Evolutionary conservation across 2,797 vertebrate species (phyloP).

Genomic region (Microcaecilia unicolor): DNA sequence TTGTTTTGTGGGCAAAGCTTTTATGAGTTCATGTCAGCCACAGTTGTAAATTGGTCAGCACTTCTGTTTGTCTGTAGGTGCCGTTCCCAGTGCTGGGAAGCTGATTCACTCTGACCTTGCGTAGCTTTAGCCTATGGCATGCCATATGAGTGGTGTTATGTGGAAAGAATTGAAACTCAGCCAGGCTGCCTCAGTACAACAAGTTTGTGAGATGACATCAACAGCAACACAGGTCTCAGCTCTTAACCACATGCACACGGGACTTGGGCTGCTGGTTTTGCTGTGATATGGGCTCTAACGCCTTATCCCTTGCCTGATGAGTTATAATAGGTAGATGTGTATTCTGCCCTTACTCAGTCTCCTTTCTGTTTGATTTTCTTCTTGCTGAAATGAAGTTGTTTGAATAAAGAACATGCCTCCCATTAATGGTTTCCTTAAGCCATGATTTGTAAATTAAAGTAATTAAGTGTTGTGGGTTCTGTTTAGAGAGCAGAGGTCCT

Average conservation of each 20-base stretch:
- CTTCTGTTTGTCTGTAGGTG: too few species aligned
- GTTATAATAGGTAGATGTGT: slow-evolving; percentile 12
- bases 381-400: slow-evolving; percentile 33
- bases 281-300: slow-evolving; percentile 43
- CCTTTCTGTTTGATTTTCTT: slow-evolving; percentile 22
- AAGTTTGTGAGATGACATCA: slow-evolving; percentile 44
- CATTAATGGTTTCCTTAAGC: too few species aligned
- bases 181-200: slow-evolving; percentile 32
- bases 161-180: slow-evolving; percentile 32
- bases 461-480: too few species aligned
- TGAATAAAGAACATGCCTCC: slow-evolving; percentile 34
- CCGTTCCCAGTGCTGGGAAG: background rate
- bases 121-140: background rate
- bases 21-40: too few species aligned
- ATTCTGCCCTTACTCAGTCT: slow-evolving; percentile 1
- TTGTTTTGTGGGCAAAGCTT: too few species aligned
- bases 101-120: accelerated
- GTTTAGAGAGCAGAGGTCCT: too few species aligned
- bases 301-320: slow-evolving; percentile 33
- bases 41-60: too few species aligned
- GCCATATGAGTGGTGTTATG: slow-evolving; percentile 30
- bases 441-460: too few species aligned
- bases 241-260: slow-evolving; percentile 39
- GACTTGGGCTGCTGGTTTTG: slow-evolving; percentile 29
- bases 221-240: slow-evolving; percentile 29